phyloP scores from a whole-genome alignment of 1,140 invertebrate genomes.

The Drosophila quadrilineata region DNA sequence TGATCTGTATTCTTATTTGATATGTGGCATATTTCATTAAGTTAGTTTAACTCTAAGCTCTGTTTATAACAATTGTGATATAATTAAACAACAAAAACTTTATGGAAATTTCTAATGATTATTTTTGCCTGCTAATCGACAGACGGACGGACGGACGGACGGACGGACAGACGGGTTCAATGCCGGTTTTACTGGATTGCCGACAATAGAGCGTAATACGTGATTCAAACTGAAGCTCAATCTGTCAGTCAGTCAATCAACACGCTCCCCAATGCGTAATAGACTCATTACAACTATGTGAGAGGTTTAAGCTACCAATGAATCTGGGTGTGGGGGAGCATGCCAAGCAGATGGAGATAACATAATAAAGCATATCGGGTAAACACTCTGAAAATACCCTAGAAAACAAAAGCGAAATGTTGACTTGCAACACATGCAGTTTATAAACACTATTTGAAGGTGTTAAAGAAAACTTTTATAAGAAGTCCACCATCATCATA shows the following conservation, averaged over 20 bases:
- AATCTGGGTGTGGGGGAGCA: neutral
- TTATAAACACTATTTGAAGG: too few relatives aligned
- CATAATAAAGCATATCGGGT: neutral
- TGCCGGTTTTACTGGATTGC: constrained; percentile 3
- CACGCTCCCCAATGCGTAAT: neutral
- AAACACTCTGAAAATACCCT: neutral
- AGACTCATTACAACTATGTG: neutral
- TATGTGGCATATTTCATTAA: constrained; percentile 62
- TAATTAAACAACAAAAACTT: constrained; percentile 44
- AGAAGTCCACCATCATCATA: too few relatives aligned
- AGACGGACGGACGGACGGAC: too few relatives aligned
- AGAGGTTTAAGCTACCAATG: too few relatives aligned
- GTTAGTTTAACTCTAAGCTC: constrained; percentile 50
- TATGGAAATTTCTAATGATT: constrained; percentile 16
- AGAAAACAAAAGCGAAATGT: neutral
- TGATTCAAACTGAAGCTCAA: constrained; percentile 3
- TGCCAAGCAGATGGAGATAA: neutral
- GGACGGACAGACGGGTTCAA: too few relatives aligned
- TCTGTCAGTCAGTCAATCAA: neutral
- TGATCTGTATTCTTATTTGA: constrained; percentile 17
- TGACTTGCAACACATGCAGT: too few relatives aligned
- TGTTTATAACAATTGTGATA: constrained; percentile 58
- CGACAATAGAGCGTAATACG: constrained; percentile 1
- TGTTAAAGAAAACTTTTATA: too few relatives aligned
- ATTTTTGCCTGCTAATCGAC: neutral